These are phyloP conservation scores for Glossophaga mutica DNA, from an alignment of 2,797 vertebrate genomes.

Conservation along the genomic window DNA sequence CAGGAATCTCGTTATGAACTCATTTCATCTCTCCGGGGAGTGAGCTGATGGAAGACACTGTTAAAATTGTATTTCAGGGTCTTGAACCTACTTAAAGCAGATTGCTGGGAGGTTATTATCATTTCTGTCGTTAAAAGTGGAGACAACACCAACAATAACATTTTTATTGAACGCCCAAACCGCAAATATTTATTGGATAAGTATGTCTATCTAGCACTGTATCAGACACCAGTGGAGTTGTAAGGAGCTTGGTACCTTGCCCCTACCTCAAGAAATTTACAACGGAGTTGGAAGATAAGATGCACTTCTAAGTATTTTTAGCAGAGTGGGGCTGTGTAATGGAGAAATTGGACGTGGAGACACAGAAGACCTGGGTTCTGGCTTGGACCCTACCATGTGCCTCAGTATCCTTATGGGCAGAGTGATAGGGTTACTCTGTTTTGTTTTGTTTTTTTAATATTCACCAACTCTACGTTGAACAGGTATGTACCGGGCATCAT, in stretches of 20 bases:
- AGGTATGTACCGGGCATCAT: background rate
- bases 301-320: background rate
- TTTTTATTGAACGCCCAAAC: conserved; percentile 48
- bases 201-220: background rate
- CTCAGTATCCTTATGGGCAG: background rate
- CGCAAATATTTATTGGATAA: conserved; percentile 49
- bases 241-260: background rate
- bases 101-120: conserved; percentile 72
- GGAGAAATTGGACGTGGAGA: background rate
- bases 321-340: background rate
- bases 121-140: conserved; percentile 62
- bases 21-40: conserved; percentile 69
- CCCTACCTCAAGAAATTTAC: background rate
- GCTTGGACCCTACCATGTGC: background rate
- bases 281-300: background rate
- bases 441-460: background rate
- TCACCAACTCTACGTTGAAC: background rate
- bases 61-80: conserved; percentile 71
- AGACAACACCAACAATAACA: conserved; percentile 55
- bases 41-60: conserved; percentile 68
- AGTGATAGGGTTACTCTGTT: background rate
- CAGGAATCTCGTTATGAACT: conserved; percentile 74
- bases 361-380: background rate
- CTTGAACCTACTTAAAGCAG: conserved; percentile 72
- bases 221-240: background rate